Evolutionary conservation across 2,797 vertebrate genomes (phyloP).

Genomic region (Eospalax fontanierii): DNA sequence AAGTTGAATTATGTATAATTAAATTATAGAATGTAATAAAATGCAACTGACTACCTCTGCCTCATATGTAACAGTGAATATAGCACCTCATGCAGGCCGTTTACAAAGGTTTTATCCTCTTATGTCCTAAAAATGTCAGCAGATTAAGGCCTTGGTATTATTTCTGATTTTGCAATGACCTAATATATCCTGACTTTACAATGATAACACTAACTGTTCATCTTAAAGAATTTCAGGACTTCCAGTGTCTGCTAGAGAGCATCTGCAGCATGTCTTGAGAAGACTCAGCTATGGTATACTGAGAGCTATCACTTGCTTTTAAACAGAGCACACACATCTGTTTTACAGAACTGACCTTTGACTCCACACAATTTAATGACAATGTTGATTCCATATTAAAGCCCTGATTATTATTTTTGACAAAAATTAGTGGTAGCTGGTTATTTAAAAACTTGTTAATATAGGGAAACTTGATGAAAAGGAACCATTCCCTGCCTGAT

Average conservation of each 20-base stretch:
- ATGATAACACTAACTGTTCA: background rate
- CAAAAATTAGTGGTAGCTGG: background rate
- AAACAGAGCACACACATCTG: background rate
- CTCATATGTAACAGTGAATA: background rate
- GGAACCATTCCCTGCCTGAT: background rate
- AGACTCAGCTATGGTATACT: too few relatives aligned
- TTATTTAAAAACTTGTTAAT: constrained; percentile 53
- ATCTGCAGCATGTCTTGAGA: background rate
- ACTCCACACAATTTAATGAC: constrained; percentile 18
- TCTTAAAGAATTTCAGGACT: constrained; percentile 1
- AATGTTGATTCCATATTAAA: background rate
- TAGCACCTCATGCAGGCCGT: background rate
- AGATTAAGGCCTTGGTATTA: background rate
- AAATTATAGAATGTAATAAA: constrained; percentile 54
- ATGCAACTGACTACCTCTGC: constrained; percentile 15
- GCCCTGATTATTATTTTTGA: background rate
- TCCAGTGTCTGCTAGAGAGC: background rate
- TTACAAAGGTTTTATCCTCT: constrained; percentile 19
- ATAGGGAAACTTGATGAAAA: background rate
- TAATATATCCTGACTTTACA: background rate
- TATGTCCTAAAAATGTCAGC: background rate
- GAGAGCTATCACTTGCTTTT: background rate
- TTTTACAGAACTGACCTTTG: background rate
- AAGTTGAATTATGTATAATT: constrained; percentile 71
- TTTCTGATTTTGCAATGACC: background rate